Evolutionary conservation across 2,888 invertebrate genomes (phyloP).

Genomic region (Xestoiulus laeticollis): DNA sequence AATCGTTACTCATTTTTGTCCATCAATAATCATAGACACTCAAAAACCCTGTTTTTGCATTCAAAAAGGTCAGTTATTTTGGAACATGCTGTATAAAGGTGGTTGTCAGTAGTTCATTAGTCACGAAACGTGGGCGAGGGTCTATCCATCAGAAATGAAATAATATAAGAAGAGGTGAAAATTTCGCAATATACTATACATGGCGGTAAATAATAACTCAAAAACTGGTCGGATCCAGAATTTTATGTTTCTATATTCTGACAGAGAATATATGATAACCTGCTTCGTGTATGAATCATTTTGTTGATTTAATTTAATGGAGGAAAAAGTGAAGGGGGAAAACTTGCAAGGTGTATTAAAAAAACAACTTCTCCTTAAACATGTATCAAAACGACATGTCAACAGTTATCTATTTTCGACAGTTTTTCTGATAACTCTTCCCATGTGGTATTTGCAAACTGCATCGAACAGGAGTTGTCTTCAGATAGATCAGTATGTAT

Average conservation of each 20-base stretch:
- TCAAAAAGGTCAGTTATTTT: too few species aligned
- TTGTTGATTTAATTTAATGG: slow-evolving; percentile 8
- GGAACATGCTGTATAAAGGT: neutral
- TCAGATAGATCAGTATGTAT: neutral
- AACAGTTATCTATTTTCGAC: neutral
- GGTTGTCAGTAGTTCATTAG: neutral
- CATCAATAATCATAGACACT: too few species aligned
- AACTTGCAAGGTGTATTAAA: neutral
- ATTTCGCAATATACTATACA: neutral
- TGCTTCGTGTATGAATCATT: neutral
- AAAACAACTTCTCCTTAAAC: neutral
- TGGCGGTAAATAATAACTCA: neutral
- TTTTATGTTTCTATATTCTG: neutral
- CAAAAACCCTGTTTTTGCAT: too few species aligned
- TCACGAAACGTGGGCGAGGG: neutral
- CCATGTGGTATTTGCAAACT: neutral
- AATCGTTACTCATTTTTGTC: too few species aligned
- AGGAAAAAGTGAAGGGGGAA: neutral
- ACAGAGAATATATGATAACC: neutral
- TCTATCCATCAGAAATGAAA: neutral
- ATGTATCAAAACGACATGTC: neutral
- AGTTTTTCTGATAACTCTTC: neutral
- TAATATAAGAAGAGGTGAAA: neutral
- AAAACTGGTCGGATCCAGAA: slow-evolving; percentile 17
- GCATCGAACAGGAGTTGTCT: neutral